These are phyloP conservation scores for Campoplex nolae DNA, from an alignment of 2,888 invertebrate genomes.

Conservation along the genomic window DNA sequence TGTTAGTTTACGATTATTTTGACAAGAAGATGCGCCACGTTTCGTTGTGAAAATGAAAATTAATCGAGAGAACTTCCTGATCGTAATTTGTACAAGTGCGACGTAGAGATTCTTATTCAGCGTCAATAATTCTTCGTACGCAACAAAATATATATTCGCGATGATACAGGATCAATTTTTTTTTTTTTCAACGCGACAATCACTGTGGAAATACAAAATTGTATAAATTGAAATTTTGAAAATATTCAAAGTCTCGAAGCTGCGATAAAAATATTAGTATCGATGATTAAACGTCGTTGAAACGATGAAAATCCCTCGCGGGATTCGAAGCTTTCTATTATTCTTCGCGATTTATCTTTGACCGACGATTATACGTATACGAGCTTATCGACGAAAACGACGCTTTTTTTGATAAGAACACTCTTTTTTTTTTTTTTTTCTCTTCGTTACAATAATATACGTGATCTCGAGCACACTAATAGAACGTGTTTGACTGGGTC, in stretches of 20 bases:
- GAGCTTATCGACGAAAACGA: slow-evolving; percentile 25
- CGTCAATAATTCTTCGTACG: neutral
- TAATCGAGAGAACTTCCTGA: neutral
- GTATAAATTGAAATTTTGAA: neutral
- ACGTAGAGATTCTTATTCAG: neutral
- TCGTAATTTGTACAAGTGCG: neutral
- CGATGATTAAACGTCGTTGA: neutral
- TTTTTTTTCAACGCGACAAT: too few species aligned
- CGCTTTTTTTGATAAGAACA: neutral
- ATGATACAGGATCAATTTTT: neutral
- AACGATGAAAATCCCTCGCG: neutral
- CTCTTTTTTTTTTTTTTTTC: neutral
- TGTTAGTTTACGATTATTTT: neutral
- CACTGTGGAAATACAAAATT: too few species aligned
- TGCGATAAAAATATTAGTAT: neutral
- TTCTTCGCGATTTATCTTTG: slow-evolving; percentile 1
- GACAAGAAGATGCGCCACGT: neutral
- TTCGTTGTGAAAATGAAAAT: neutral
- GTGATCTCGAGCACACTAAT: slow-evolving; percentile 15
- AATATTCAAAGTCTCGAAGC: neutral
- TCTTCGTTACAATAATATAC: slow-evolving; percentile 6
- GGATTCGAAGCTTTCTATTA: neutral
- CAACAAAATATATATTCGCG: neutral
- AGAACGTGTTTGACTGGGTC: slow-evolving; percentile 27
- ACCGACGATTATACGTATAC: neutral